Percentiles rank a stretch among this genome's conserved stretches.
Evolutionary conservation across 2,888 invertebrate species (phyloP).

Genomic region (Dorcus parallelipipedus): DNA sequence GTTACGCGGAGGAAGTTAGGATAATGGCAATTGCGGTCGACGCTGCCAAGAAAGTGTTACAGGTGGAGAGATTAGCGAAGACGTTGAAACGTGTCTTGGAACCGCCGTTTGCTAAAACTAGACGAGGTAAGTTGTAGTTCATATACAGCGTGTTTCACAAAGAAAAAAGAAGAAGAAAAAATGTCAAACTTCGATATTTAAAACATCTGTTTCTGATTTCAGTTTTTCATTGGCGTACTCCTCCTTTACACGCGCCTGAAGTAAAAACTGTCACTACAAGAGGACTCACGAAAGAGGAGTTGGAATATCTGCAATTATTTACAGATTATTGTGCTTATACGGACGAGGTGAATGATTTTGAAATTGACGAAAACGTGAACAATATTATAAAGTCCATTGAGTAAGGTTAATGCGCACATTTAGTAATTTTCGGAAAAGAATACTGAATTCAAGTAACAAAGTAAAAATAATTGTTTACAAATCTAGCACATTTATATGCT

Average conservation of each 20-base stretch:
- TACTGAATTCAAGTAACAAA: too few species aligned
- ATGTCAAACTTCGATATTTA: background rate
- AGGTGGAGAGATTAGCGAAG: conserved; percentile 51
- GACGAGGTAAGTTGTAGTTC: conserved; percentile 25
- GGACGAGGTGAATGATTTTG: conserved; percentile 27
- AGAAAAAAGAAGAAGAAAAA: background rate
- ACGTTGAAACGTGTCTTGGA: conserved; percentile 50
- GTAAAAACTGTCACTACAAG: conserved; percentile 14
- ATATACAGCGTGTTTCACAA: background rate
- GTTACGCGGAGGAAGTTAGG: conserved; percentile 51
- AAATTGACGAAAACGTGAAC: conserved; percentile 21
- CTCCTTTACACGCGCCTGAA: conserved; percentile 18
- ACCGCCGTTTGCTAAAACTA: conserved; percentile 34
- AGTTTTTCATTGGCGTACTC: conserved; percentile 25
- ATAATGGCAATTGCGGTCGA: conserved; percentile 54
- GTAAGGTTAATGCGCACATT: too few species aligned
- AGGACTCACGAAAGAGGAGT: conserved; percentile 23
- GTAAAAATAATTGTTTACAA: too few species aligned
- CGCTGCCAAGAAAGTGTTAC: conserved; percentile 57
- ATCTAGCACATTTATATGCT: too few species aligned
- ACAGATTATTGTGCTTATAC: conserved; percentile 30
- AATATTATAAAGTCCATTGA: background rate
- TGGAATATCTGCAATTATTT: conserved; percentile 30
- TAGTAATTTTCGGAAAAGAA: too few species aligned
- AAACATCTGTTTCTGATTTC: conserved; percentile 3